Base-by-base conservation (phyloP, 2,888 invertebrate genomes). In the Cephus sareptanus region DNA sequence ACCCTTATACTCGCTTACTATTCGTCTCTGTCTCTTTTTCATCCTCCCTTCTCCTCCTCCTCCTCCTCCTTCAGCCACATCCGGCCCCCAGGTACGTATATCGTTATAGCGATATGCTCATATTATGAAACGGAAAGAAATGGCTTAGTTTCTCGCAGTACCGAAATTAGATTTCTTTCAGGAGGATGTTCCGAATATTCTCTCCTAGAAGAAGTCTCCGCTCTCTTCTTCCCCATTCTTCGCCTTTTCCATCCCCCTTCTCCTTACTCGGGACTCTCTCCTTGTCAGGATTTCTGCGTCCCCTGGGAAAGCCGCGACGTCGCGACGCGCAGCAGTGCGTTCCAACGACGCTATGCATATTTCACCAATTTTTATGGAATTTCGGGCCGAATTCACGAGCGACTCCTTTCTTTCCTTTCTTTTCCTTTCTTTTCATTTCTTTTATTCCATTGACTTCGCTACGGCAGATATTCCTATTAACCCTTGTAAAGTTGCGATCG, bases 311-410 rank as follows among this genome's bases (percentile, higher is more conserved):
- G 82, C 83, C 83, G 83, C 82, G 83, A 85, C 83, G 85, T 85
- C 83, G 83, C 84, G 85, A 83, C 86, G 83, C 83, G 83, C 79
- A 31, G 33, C 83, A 81, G 75, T 82, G 81, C 85, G 84, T 85
- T 86, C 81, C 84, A 15, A 81, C 82, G 84, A 83, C 79, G 81
- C 85, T 87, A 87, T 87, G 89, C 89, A 90, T 89, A 90, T 89
- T 88, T 90, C 86, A 89, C 87, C 87, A 85, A 90, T 89, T 89
- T 89, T 89, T 87, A 87, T 86, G 86, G 86, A 87, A 90, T 88
- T 89, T 85, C 85, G 84, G 82, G 40, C 1, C 40, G 15, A 15
- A 40, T 40, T 40, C 40, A 15, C 40, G 15, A 15, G 15, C 40
- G 15, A 35, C 35, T 35, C 11, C 37, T 69, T 34, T 76, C 37